A percentile compares a stretch with the other conserved stretches of the same genome.
These are phyloP conservation scores for Lethenteron camtschaticum DNA, from an alignment of 2,113 vertebrate genomes.

Conservation along the genomic window DNA sequence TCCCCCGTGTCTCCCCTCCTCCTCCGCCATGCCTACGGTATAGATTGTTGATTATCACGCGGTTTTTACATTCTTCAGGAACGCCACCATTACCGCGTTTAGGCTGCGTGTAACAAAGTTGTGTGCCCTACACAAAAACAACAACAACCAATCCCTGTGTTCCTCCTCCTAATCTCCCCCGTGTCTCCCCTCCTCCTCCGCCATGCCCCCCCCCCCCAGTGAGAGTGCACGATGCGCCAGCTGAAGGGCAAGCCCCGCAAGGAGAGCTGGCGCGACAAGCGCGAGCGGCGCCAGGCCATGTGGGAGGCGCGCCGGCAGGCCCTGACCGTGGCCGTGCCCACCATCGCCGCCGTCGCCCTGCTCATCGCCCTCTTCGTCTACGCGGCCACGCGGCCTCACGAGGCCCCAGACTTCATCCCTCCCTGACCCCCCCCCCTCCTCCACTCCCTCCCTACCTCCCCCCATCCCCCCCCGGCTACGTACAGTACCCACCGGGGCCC, in stretches of 20 bases:
- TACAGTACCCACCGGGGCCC: background rate
- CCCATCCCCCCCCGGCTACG: background rate
- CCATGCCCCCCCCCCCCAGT: conserved; percentile 16
- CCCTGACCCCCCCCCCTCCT: background rate
- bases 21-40: too few species aligned
- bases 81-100: too few species aligned
- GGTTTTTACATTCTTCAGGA: too few species aligned
- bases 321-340: conserved; percentile 65
- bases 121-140: too few species aligned
- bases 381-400: conserved; percentile 52
- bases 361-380: conserved; percentile 83
- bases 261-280: conserved; percentile 85
- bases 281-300: conserved; percentile 88
- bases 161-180: background rate
- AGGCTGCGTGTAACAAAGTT: too few species aligned
- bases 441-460: background rate
- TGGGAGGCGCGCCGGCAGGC: conserved; percentile 81
- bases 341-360: conserved; percentile 46
- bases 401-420: background rate
- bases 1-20: too few species aligned
- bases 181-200: conserved; percentile 19
- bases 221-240: conserved; percentile 51
- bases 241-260: conserved; percentile 91
- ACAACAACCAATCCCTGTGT: too few species aligned
- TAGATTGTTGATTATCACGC: too few species aligned